phyloP scores from a whole-genome alignment of 2,888 invertebrate genomes.

The Elysia crispata region DNA sequence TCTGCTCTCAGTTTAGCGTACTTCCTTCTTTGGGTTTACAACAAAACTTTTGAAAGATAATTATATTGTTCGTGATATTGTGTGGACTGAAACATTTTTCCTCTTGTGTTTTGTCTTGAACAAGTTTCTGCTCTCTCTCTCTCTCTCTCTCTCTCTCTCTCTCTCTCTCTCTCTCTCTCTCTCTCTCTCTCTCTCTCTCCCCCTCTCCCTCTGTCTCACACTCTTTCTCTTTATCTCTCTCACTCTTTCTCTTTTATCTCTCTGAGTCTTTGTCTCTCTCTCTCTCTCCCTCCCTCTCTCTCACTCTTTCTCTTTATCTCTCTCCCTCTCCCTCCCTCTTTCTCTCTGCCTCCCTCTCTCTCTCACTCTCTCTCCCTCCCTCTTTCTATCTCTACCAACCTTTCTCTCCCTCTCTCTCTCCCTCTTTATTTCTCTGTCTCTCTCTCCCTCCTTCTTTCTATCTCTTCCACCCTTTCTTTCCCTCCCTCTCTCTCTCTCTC shows the following conservation, averaged over 20 bases:
- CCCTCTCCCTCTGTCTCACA: background rate
- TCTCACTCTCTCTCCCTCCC: background rate
- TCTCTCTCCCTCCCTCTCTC: background rate
- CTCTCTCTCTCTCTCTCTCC: too few species aligned
- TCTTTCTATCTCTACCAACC: background rate
- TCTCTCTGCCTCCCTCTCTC: background rate
- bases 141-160: background rate
- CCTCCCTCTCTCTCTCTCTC: background rate
- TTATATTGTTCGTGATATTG: too few species aligned
- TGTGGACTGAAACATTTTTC: too few species aligned
- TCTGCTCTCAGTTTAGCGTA: too few species aligned
- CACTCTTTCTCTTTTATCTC: background rate
- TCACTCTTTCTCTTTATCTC: background rate
- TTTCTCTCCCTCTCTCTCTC: background rate
- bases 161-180: background rate
- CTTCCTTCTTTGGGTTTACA: too few species aligned
- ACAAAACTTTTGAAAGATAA: too few species aligned
- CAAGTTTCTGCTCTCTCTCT: background rate
- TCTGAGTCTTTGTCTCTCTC: background rate
- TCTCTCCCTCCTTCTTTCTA: background rate
- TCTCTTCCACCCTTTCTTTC: conserved; percentile 1
- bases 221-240: conserved; percentile 10
- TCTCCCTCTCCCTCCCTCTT: conserved; percentile 2
- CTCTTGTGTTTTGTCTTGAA: too few species aligned
- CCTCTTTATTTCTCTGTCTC: background rate